Conservation (phyloP, 2,113 vertebrate species). For the Oophaga pumilio region DNA sequence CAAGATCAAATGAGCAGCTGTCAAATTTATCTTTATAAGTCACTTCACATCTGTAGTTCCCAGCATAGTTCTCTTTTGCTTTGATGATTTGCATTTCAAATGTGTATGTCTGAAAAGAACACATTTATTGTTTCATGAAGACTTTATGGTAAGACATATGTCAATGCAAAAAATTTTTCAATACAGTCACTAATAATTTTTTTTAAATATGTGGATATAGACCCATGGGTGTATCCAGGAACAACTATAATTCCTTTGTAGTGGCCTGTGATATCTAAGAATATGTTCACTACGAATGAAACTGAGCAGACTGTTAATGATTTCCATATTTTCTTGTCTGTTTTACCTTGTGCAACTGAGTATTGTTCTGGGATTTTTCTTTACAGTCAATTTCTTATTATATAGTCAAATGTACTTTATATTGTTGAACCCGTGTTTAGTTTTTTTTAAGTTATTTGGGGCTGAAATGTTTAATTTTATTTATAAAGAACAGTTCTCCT, state of each 20-base stretch:
- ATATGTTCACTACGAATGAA: background rate
- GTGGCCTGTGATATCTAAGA: background rate
- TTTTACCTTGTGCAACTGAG: background rate
- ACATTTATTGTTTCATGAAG: background rate
- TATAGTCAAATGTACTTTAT: background rate
- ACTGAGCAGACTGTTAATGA: background rate
- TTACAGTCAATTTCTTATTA: background rate
- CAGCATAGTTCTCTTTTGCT: conserved; percentile 94
- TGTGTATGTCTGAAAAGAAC: conserved; percentile 83
- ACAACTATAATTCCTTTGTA: background rate
- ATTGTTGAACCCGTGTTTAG: background rate
- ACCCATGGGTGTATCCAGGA: background rate
- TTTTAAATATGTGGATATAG: background rate
- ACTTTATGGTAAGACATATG: background rate
- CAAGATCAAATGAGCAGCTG: conserved; percentile 94
- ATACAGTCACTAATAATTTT: background rate
- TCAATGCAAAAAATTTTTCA: background rate
- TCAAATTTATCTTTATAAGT: conserved; percentile 97
- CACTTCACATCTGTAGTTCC: conserved; percentile 96
- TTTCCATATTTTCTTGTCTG: background rate
- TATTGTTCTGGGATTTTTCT: background rate
- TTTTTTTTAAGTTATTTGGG: background rate
- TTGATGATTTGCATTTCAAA: conserved; percentile 99
- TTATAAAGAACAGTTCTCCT: too few relatives aligned
- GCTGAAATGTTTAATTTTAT: background rate